phyloP scores from a whole-genome alignment of 2,113 vertebrate genomes.

The Catharus minimus region DNA sequence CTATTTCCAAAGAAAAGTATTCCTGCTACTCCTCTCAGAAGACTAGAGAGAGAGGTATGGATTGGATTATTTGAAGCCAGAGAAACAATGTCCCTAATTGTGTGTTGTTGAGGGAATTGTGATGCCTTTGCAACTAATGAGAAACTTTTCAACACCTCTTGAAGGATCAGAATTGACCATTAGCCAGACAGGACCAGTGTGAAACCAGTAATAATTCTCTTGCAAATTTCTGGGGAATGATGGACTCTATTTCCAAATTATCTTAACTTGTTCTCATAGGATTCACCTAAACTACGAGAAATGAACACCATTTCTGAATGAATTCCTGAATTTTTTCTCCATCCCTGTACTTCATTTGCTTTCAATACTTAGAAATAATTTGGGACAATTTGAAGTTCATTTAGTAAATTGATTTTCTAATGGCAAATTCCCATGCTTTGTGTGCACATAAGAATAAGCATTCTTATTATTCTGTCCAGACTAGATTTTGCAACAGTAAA shows the following conservation, averaged over 20 bases:
- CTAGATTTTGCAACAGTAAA: neutral
- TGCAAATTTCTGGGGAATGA: neutral
- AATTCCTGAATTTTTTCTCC: neutral
- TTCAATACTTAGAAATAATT: neutral
- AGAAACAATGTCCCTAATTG: neutral
- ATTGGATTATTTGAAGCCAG: neutral
- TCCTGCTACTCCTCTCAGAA: neutral
- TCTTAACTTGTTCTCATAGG: neutral
- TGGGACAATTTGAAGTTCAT: neutral
- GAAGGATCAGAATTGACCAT: neutral
- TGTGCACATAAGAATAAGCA: neutral
- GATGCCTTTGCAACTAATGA: neutral
- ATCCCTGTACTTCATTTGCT: neutral
- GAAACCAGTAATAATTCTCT: neutral
- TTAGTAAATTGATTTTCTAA: neutral
- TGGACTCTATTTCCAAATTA: neutral
- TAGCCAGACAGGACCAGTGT: neutral
- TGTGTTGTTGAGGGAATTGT: neutral
- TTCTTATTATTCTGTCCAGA: neutral
- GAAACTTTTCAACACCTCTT: neutral
- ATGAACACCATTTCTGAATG: neutral
- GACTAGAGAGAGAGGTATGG: neutral
- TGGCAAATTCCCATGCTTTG: neutral
- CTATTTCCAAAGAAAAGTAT: neutral
- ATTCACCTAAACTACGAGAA: neutral